These are phyloP conservation scores for Pasiphila rectangulata DNA, from an alignment of 2,888 invertebrate species.

Conservation along the genomic window DNA sequence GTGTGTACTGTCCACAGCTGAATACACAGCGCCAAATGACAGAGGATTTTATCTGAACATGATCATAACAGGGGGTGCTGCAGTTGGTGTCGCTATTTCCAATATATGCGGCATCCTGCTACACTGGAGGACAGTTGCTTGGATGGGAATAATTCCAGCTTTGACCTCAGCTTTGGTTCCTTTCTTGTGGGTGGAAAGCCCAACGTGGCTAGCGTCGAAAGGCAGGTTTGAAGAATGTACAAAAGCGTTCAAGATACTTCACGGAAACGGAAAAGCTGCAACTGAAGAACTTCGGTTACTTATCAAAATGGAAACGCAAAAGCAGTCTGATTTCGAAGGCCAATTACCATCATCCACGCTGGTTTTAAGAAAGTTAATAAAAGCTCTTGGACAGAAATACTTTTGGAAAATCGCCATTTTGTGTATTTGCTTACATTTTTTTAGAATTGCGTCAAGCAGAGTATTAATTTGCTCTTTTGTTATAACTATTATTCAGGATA, in stretches of 20 bases:
- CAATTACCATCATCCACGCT: conserved; percentile 9
- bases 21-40: conserved; percentile 33
- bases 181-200: conserved; percentile 37
- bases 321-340: conserved; percentile 8
- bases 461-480: conserved; percentile 28
- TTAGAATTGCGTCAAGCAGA: conserved; percentile 27
- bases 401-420: conserved; percentile 30
- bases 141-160: conserved; percentile 33
- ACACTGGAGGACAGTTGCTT: conserved; percentile 36
- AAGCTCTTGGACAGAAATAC: conserved; percentile 20
- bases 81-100: conserved; percentile 22
- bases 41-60: conserved; percentile 32
- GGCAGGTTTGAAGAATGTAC: conserved; percentile 37
- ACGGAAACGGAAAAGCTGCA: conserved; percentile 14
- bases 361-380: conserved; percentile 20
- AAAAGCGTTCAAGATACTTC: conserved; percentile 28
- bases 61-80: conserved; percentile 28
- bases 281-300: conserved; percentile 30
- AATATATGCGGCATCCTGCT: conserved; percentile 29
- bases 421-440: conserved; percentile 23
- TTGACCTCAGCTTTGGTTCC: conserved; percentile 29
- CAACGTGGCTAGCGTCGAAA: conserved; percentile 38
- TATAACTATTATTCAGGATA: conserved; percentile 31
- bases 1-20: conserved; percentile 29
- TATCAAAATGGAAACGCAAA: conserved; percentile 19